Percentiles rank a stretch among this genome's conserved stretches.
Evolutionary conservation across 2,888 invertebrate species (phyloP).

Genomic region (Dusona sp.): DNA sequence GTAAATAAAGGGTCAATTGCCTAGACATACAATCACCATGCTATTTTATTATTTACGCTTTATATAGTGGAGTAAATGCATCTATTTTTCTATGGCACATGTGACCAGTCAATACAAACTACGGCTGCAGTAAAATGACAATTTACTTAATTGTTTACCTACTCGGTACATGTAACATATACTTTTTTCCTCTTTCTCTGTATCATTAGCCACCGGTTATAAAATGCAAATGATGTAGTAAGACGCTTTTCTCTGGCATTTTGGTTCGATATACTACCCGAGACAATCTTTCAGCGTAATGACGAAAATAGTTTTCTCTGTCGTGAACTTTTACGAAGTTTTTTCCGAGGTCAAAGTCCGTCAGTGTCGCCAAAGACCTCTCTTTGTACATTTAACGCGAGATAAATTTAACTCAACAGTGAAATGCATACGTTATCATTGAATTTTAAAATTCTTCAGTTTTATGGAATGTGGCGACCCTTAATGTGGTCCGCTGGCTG

Average conservation of each 20-base stretch:
- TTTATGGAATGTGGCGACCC: conserved; percentile 66
- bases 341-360: not conserved
- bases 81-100: not conserved
- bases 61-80: not conserved
- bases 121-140: not conserved
- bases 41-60: not conserved
- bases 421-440: conserved; percentile 57
- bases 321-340: not conserved
- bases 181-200: conserved; percentile 4
- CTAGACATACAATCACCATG: not conserved
- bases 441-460: conserved; percentile 63
- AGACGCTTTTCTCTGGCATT: not conserved
- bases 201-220: conserved; percentile 10
- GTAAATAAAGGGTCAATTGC: not conserved
- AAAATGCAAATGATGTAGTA: conserved; percentile 19
- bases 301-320: not conserved
- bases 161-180: not conserved
- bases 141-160: not conserved
- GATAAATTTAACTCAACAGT: not conserved
- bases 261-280: not conserved
- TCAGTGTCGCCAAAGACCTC: not conserved
- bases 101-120: not conserved
- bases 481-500: conserved; percentile 47
- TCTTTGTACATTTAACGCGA: not conserved
- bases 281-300: not conserved